Base-by-base conservation (phyloP, 2,888 invertebrate species). In the Apantesis nais region DNA sequence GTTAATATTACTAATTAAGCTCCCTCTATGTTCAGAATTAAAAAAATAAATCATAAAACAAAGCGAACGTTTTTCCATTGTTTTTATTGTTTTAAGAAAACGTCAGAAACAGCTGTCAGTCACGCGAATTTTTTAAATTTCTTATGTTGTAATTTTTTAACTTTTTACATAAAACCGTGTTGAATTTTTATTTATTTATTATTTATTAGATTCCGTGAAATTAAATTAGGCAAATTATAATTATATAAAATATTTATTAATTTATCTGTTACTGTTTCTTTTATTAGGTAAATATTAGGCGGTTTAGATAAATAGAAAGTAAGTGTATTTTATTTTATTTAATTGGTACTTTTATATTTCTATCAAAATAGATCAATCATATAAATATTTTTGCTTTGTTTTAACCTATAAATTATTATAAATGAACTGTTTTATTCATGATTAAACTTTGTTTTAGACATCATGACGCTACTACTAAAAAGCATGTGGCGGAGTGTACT, bases 381-480 rank as follows among this genome's bases (percentile, higher is more conserved):
- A 58, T 12, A 16, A 16, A 1, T 58, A 58, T 58, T 4, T 58
- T 16, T 58, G 25, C 0, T 29, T 39, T 37, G 12, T 58, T 67
- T 37, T 67, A 62, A 67, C 67, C 44, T 62, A 37, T 0, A 62
- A 67, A 67, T 16, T 14, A 19, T 37, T 16, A 1, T 52, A 16
- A 4, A 16, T 1, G 16, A 16, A 25, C 22, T 41, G n/a, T 52
- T 52, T 52, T n/a, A 22, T 22, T 52, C n/a, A 25, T 11, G 14
- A n/a, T 19, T 2, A 39, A 19, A 3, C 5, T 62, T 16, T 11
- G 25, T 82, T 85, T 5, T 84, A 89, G 89, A 71, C 25, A 85
- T 72, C 29, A 92, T 92, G 91, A 84, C 89, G 11, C 74, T 90
- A 64, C 76, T 91, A 31, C 74, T 91, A 62, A 89, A 89, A 78